Evolutionary conservation across 2,113 vertebrate genomes (phyloP), one percentile per base, ranked within the genome.

Genomic region (Struthio camelus): DNA sequence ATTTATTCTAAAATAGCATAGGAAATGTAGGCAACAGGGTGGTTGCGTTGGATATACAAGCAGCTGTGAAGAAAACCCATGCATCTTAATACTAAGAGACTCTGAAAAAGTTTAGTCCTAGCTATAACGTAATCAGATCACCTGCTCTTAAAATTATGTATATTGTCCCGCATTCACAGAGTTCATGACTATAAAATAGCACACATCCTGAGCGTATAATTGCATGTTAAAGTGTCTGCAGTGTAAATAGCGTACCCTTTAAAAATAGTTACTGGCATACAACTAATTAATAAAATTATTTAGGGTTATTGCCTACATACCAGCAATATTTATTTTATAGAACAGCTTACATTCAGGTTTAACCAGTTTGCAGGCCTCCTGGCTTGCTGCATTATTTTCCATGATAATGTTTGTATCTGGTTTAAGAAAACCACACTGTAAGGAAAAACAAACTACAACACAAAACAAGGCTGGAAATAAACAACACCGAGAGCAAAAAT

Each of bases 271-370:
- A 86, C 90, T 85, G 80, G 34, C 44, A 76, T 85, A 80, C 48
- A 93, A 72, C 38, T 92, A 94, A 95, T 80, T 92, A 96, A 96
- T 89, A 16, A 94, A 87, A 93, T 94, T 96, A 95, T 93, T 94
- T 40, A 76, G 40, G 7, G 38, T 58, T 94, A 59, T 81, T 93
- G 85, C 50, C 80, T 38, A 75, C 83, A 71, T 89, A 75, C 51
- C 58, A 87, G 30, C 73, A 91, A n/a, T 81, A 84, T 90, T 96
- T 1, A 1, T 76, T n/a, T n/a, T 87, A 81, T 40, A 80, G 69
- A 96, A 91, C 14, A 76, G 32, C 88, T 90, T 96, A 85, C 28
- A 67, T 91, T 91, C 87, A 80, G 15, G 77, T 94, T 94, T 94
- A 95, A 94, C 87, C 70, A 90, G 66, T 90, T 87, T 81, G 72